These are phyloP conservation scores for Neocloeon triangulifer DNA, from an alignment of 1,140 invertebrate genomes.

Conservation along the genomic window DNA sequence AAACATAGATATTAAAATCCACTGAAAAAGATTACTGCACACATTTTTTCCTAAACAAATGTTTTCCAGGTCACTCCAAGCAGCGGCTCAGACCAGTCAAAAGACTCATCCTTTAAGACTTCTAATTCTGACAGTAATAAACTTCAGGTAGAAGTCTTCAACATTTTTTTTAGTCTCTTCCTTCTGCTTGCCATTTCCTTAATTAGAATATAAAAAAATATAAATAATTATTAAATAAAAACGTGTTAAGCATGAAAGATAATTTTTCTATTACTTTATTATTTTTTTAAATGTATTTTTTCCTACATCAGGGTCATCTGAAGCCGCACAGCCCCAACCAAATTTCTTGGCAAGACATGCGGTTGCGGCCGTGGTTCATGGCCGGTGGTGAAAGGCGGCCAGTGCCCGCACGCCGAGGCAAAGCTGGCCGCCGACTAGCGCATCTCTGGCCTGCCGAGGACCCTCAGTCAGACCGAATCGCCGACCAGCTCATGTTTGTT, in stretches of 20 bases:
- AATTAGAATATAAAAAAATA: no score
- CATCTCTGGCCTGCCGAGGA: conserved; percentile 34
- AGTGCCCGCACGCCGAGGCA: conserved; percentile 16
- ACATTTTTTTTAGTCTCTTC: conserved; percentile 3
- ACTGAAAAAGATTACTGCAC: no score
- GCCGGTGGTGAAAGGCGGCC: conserved; percentile 28
- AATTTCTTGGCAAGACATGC: conserved; percentile 10
- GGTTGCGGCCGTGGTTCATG: conserved; percentile 30
- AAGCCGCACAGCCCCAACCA: conserved; percentile 12
- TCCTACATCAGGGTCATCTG: conserved; percentile 4
- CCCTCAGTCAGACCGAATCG: conserved; percentile 34
- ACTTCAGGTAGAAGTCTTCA: conserved; percentile 3
- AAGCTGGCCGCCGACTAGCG: conserved; percentile 19
- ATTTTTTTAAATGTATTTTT: not conserved
- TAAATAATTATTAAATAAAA: no score
- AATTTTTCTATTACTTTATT: no score
- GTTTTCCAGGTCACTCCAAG: conserved; percentile 1
- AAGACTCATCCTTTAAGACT: conserved; percentile 10
- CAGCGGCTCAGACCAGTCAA: conserved; percentile 2
- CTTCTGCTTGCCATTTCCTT: conserved; percentile 11
- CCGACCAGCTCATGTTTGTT: conserved; percentile 25
- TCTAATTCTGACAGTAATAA: conserved; percentile 8
- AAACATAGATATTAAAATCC: no score
- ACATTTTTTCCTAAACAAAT: no score
- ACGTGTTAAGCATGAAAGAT: no score